A percentile compares a stretch with the other conserved stretches of the same genome.
phyloP scores from a whole-genome alignment of 2,113 vertebrate species.

The Campylorhamphus procurvoides region DNA sequence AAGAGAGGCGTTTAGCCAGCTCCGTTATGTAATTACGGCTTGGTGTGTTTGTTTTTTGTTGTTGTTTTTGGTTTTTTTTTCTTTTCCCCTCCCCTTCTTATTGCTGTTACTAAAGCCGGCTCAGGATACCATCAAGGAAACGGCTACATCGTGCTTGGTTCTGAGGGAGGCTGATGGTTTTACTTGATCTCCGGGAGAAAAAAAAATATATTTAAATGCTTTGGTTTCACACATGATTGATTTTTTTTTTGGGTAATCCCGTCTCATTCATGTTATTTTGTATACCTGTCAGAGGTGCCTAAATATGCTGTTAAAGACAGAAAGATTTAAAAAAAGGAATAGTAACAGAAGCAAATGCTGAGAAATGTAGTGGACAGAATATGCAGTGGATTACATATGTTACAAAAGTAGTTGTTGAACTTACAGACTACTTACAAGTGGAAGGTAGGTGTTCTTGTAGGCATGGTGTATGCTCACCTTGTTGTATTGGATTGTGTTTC shows the following conservation, averaged over 20 bases:
- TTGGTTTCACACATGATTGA: background rate
- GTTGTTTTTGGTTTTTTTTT: background rate
- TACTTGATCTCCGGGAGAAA: background rate
- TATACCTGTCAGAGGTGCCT: background rate
- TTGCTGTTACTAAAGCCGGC: background rate
- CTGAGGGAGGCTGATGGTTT: background rate
- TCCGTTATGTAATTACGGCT: background rate
- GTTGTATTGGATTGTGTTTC: background rate
- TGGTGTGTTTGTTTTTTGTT: background rate
- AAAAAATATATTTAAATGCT: background rate
- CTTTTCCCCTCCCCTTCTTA: background rate
- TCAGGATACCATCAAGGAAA: background rate
- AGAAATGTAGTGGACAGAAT: background rate
- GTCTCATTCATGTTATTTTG: background rate
- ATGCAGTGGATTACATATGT: background rate
- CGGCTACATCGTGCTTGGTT: background rate
- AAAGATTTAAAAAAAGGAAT: background rate
- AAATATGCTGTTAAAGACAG: background rate
- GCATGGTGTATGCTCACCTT: background rate
- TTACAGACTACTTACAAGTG: background rate
- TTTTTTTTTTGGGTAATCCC: background rate
- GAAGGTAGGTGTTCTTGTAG: background rate
- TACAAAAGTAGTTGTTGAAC: background rate
- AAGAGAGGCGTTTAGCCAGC: background rate
- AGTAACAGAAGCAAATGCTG: background rate